These are phyloP conservation scores for Cerceris ruficornis DNA, from an alignment of 2,888 invertebrate species.

Conservation along the genomic window DNA sequence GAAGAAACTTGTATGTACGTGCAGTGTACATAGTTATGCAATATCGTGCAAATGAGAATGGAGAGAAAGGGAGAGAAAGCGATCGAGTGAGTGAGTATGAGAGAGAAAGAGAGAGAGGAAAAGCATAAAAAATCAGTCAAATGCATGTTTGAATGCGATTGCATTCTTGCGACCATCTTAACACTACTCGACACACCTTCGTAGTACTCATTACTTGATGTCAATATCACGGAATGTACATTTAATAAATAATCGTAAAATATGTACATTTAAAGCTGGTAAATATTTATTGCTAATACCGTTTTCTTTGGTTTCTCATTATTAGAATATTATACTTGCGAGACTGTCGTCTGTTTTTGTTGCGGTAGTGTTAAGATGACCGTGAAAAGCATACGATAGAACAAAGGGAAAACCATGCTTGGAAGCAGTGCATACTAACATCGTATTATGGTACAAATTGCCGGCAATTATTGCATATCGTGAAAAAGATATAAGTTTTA, in stretches of 20 bases:
- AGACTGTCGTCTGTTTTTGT: slow-evolving; percentile 31
- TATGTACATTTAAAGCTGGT: slow-evolving; percentile 56
- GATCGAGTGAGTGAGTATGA: not conserved
- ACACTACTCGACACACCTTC: slow-evolving; percentile 58
- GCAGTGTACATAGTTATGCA: slow-evolving; percentile 74
- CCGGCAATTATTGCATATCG: slow-evolving; percentile 27
- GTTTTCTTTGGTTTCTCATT: slow-evolving; percentile 54
- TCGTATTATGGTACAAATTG: slow-evolving; percentile 31
- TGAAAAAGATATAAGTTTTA: slow-evolving; percentile 39
- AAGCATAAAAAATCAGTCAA: slow-evolving; percentile 59
- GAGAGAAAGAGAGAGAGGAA: slow-evolving; percentile 22
- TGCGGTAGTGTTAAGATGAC: slow-evolving; percentile 66
- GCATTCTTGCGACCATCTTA: slow-evolving; percentile 70
- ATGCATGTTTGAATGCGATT: slow-evolving; percentile 67
- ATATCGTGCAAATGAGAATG: slow-evolving; percentile 51
- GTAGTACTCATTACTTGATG: slow-evolving; percentile 54
- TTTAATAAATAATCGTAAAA: slow-evolving; percentile 39
- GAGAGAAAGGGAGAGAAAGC: slow-evolving; percentile 22
- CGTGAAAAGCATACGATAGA: slow-evolving; percentile 64
- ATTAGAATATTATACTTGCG: slow-evolving; percentile 41
- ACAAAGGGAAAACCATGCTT: slow-evolving; percentile 71
- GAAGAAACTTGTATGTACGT: slow-evolving; percentile 72
- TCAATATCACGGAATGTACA: slow-evolving; percentile 59
- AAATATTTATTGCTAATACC: slow-evolving; percentile 45
- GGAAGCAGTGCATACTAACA: slow-evolving; percentile 43